Conservation (phyloP, 2,888 invertebrate species). For the Bibio marci region DNA sequence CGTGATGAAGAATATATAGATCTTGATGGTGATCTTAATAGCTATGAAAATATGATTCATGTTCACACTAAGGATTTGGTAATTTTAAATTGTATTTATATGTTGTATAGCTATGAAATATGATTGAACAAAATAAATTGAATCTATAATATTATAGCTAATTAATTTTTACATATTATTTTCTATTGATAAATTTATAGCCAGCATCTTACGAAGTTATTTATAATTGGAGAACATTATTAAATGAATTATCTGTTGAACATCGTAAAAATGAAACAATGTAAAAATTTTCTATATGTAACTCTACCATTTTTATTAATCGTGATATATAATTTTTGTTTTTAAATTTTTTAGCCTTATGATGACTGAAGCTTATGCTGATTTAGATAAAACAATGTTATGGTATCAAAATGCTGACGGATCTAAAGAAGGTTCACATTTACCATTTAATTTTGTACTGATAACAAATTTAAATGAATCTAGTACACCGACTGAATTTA, state of each 20-base stretch:
- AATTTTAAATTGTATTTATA: no score
- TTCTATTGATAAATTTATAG: no score
- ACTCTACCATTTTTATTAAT: no score
- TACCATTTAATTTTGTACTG: not conserved
- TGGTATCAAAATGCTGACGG: not conserved
- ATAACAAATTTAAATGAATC: slow-evolving; percentile 19
- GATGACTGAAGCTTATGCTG: slow-evolving; percentile 42
- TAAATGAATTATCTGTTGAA: slow-evolving; percentile 30
- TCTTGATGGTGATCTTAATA: slow-evolving; percentile 28
- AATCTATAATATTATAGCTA: no score
- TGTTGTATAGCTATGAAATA: no score
- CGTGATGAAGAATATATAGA: slow-evolving; percentile 38
- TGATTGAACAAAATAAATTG: no score
- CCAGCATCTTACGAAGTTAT: slow-evolving; percentile 37
- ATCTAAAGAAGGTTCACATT: slow-evolving; percentile 23
- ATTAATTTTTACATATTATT: no score
- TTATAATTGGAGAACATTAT: slow-evolving; percentile 35
- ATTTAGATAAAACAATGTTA: not conserved
- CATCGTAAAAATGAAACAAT: no score
- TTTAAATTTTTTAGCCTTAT: no score
- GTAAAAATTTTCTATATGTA: no score
- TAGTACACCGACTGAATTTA: slow-evolving; percentile 42
- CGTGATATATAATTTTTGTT: no score
- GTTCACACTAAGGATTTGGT: slow-evolving; percentile 40
- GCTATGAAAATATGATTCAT: slow-evolving; percentile 40